Conservation (phyloP, 1,140 invertebrate species). For the Pristionchus pacificus region DNA sequence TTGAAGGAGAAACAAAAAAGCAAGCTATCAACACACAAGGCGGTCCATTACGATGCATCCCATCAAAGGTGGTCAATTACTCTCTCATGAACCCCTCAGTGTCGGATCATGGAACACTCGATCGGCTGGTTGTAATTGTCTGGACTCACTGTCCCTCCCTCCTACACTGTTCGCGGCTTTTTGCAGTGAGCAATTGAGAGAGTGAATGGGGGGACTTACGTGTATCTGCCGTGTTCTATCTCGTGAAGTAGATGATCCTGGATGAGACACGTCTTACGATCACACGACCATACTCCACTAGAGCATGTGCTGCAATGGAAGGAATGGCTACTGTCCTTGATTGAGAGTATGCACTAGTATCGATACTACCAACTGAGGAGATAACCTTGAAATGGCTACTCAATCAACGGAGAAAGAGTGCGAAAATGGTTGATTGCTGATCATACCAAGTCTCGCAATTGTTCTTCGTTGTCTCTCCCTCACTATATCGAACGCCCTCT, state of each 20-base stretch:
- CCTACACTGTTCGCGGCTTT: too few relatives aligned
- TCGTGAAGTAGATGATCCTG: conserved; percentile 43
- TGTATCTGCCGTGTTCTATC: conserved; percentile 34
- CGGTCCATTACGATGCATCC: too few relatives aligned
- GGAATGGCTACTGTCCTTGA: background rate
- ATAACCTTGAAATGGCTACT: too few relatives aligned
- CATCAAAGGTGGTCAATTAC: too few relatives aligned
- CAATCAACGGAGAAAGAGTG: too few relatives aligned
- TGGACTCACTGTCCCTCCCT: background rate
- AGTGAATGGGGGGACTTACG: conserved; percentile 28
- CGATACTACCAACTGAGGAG: too few relatives aligned
- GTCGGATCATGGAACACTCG: too few relatives aligned
- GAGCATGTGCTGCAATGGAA: conserved; percentile 37
- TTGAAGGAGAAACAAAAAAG: too few relatives aligned
- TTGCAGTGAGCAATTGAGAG: background rate
- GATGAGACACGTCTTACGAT: conserved; percentile 41
- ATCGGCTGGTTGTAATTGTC: background rate
- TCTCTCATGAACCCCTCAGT: too few relatives aligned
- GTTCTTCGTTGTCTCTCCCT: conserved; percentile 34
- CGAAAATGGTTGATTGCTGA: too few relatives aligned
- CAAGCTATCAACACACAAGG: too few relatives aligned
- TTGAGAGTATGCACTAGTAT: too few relatives aligned
- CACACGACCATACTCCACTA: conserved; percentile 40
- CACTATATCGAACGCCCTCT: conserved; percentile 26
- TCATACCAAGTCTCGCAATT: conserved; percentile 46